phyloP scores from a whole-genome alignment of 2,888 invertebrate genomes.

The Sabatieria punctata region DNA sequence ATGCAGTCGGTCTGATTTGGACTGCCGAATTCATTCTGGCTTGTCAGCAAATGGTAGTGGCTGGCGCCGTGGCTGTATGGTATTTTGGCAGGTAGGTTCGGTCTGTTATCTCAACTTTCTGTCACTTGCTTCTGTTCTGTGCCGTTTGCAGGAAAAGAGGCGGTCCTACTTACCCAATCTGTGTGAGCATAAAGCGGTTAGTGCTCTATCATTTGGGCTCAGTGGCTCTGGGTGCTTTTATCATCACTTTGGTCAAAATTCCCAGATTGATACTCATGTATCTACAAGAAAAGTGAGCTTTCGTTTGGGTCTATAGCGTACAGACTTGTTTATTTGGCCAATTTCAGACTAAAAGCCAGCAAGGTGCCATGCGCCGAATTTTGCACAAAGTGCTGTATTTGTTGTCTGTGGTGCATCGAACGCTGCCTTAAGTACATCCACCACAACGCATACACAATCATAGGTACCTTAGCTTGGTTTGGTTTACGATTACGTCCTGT shows the following conservation, averaged over 20 bases:
- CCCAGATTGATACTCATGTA: conserved; percentile 36
- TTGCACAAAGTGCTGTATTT: conserved; percentile 58
- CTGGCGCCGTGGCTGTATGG: conserved; percentile 82
- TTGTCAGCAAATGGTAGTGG: conserved; percentile 81
- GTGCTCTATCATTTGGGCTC: conserved; percentile 35
- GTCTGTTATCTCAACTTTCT: no score
- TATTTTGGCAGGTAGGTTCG: conserved; percentile 62
- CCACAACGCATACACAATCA: conserved; percentile 83
- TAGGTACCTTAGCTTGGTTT: conserved; percentile 41
- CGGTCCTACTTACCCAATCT: conserved; percentile 22
- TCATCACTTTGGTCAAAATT: conserved; percentile 35
- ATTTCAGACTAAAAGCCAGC: conserved; percentile 28
- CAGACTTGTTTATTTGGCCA: no score
- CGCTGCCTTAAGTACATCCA: conserved; percentile 77
- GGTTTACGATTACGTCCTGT: neutral
- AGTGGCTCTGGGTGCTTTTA: conserved; percentile 34
- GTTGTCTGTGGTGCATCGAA: conserved; percentile 75
- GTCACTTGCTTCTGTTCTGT: no score
- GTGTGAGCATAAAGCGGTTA: conserved; percentile 24
- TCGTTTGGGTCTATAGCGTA: no score
- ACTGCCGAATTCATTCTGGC: conserved; percentile 80
- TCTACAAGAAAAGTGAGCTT: conserved; percentile 37
- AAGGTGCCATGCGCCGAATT: conserved; percentile 29
- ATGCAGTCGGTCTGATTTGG: conserved; percentile 74
- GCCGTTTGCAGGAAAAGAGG: conserved; percentile 26